These are phyloP conservation scores for Myocastor coypus DNA, from an alignment of 2,113 vertebrate genomes.

Conservation along the genomic window DNA sequence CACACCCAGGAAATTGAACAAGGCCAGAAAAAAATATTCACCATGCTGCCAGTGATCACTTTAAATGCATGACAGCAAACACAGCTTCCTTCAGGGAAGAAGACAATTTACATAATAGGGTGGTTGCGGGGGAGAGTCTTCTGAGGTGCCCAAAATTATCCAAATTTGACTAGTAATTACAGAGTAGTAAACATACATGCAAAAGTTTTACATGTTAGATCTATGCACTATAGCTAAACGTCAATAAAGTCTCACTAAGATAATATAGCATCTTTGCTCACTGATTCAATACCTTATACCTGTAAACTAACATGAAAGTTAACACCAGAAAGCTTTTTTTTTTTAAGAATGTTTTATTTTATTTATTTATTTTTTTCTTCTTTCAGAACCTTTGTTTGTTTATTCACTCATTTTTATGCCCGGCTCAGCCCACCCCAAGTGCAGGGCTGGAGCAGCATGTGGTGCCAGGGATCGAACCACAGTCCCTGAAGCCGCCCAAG, in stretches of 20 bases:
- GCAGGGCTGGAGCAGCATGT: too few species aligned
- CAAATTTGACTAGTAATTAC: not conserved
- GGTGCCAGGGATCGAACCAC: too few species aligned
- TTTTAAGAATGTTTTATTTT: too few species aligned
- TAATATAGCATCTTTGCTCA: not conserved
- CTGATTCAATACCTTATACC: not conserved
- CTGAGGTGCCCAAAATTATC: not conserved
- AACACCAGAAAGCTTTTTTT: not conserved
- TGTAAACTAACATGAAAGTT: slow-evolving; percentile 41
- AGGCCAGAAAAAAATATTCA: not conserved
- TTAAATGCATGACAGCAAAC: not conserved
- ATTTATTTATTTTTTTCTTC: too few species aligned
- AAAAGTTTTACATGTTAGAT: slow-evolving; percentile 1
- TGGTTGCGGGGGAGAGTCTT: not conserved
- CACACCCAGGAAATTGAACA: not conserved
- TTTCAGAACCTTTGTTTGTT: too few species aligned
- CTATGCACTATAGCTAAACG: not conserved
- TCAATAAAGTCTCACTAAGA: not conserved
- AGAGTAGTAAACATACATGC: not conserved
- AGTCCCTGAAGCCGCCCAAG: too few species aligned
- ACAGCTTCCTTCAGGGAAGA: not conserved
- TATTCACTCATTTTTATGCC: too few species aligned
- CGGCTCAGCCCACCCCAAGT: too few species aligned
- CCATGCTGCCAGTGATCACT: not conserved
- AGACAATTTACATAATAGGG: not conserved